phyloP scores from a whole-genome alignment of 2,888 invertebrate species.

The Andrena dorsata region DNA sequence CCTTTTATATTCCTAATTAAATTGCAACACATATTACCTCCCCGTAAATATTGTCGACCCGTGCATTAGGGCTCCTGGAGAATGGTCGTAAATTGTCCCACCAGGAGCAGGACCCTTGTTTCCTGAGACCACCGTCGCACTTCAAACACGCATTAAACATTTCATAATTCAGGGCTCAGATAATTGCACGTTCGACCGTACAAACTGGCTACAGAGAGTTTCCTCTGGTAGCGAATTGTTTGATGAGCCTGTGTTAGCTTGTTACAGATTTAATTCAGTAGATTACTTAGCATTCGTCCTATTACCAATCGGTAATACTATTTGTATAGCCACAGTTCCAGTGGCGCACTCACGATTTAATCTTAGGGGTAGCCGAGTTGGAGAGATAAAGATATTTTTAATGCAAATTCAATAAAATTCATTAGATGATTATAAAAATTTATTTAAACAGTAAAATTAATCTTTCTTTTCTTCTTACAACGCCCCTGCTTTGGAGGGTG shows the following conservation, averaged over 20 bases:
- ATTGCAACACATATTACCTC: slow-evolving; percentile 9
- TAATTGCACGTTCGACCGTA: slow-evolving; percentile 27
- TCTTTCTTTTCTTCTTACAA: no score
- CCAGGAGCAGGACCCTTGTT: slow-evolving; percentile 33
- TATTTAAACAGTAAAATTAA: no score
- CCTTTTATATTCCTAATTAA: slow-evolving; percentile 28
- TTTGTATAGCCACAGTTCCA: no score
- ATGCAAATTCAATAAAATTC: no score
- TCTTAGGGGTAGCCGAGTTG: no score
- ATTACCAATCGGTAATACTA: not conserved
- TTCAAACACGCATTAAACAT: slow-evolving; percentile 43
- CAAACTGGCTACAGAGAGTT: not conserved
- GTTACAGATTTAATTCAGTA: no score
- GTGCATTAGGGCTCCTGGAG: slow-evolving; percentile 34
- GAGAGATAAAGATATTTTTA: no score
- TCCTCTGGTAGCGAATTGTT: not conserved
- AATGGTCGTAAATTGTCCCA: slow-evolving; percentile 36
- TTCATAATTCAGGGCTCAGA: slow-evolving; percentile 42
- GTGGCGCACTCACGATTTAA: no score
- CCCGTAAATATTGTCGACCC: slow-evolving; percentile 16
- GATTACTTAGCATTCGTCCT: not conserved
- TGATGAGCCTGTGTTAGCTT: no score
- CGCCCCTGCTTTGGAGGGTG: no score
- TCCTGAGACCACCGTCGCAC: slow-evolving; percentile 26
- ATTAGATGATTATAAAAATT: no score